Percentiles rank a stretch among this genome's conserved stretches.
Evolutionary conservation across 53 echinoderm and acorn worm species (phyloP).

Genomic region (Echinarachnius parma): DNA sequence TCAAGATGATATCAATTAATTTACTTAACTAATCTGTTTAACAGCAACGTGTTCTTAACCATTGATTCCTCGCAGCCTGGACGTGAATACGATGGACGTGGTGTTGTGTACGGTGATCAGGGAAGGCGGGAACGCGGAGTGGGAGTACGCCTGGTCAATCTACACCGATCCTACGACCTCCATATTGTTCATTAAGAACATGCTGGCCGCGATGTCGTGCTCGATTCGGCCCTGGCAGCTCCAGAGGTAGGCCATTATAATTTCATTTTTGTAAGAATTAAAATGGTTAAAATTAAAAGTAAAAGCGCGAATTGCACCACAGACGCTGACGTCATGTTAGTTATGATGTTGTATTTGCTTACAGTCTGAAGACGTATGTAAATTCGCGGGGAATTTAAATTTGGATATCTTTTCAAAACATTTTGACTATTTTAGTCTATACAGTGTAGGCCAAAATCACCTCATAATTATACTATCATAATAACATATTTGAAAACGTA

Average conservation of each 20-base stretch:
- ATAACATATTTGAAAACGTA: too few species aligned
- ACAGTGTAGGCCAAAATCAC: too few species aligned
- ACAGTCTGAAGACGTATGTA: too few species aligned
- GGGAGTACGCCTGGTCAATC: slow-evolving; percentile 8
- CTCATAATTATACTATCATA: too few species aligned
- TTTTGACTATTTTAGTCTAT: too few species aligned
- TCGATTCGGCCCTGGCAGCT: slow-evolving; percentile 24
- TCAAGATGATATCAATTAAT: too few species aligned
- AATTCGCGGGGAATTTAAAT: too few species aligned
- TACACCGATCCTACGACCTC: neutral
- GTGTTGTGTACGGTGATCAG: slow-evolving; percentile 14
- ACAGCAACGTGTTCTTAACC: neutral
- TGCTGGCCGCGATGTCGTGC: slow-evolving; percentile 11
- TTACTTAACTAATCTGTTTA: neutral
- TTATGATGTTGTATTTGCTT: too few species aligned
- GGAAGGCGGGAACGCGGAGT: slow-evolving; percentile 3
- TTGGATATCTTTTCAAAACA: too few species aligned
- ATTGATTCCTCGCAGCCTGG: neutral
- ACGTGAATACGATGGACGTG: slow-evolving; percentile 7
- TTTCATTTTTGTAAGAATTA: neutral
- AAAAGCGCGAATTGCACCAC: too few species aligned
- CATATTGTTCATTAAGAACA: neutral
- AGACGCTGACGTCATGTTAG: too few species aligned
- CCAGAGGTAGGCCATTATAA: neutral
- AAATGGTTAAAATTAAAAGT: neutral